phyloP scores from a whole-genome alignment of 2,888 invertebrate species.

The Erebia aethiops region DNA sequence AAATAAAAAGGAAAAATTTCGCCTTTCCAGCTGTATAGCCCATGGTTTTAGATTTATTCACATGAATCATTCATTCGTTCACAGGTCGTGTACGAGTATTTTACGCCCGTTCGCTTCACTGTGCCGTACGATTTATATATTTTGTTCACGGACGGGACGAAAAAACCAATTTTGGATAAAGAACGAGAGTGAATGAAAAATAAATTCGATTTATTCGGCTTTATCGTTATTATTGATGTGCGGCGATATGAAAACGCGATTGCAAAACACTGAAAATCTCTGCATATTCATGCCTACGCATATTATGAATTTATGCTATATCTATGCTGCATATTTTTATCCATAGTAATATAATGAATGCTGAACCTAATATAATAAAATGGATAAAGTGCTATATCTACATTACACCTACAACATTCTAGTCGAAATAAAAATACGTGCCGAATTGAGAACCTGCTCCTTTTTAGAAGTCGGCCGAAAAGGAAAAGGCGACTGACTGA shows the following conservation, averaged over 20 bases:
- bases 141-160: constrained; percentile 19
- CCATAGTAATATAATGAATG: too few relatives aligned
- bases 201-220: constrained; percentile 5
- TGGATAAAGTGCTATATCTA: too few relatives aligned
- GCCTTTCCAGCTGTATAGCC: constrained; percentile 13
- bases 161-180: constrained; percentile 13
- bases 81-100: constrained; percentile 24
- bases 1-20: constrained; percentile 1
- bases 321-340: too few relatives aligned
- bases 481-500: too few relatives aligned
- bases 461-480: too few relatives aligned
- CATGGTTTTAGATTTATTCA: constrained; percentile 26
- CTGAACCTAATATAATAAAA: too few relatives aligned
- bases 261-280: not conserved
- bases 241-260: constrained; percentile 5
- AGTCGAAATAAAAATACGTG: too few relatives aligned
- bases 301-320: too few relatives aligned
- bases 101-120: constrained; percentile 12
- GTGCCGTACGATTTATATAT: constrained; percentile 17
- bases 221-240: constrained; percentile 10
- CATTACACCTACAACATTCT: too few relatives aligned
- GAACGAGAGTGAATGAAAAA: constrained; percentile 17
- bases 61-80: constrained; percentile 26
- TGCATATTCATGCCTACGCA: not conserved
- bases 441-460: too few relatives aligned